phyloP scores from a whole-genome alignment of 2,797 vertebrate species.

The Chelmon rostratus region DNA sequence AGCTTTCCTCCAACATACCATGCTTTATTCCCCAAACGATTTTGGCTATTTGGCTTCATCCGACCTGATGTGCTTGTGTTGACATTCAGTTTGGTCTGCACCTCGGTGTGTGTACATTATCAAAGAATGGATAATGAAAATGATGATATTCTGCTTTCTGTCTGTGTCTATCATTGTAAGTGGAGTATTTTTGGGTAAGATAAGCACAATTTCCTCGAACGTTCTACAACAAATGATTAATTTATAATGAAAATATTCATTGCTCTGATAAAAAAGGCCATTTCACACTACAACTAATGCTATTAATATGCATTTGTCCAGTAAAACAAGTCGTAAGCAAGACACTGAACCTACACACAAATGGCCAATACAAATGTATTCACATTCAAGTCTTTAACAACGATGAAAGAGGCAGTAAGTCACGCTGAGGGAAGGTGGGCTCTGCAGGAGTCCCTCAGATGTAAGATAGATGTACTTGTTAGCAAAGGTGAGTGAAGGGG shows the following conservation, averaged over 20 bases:
- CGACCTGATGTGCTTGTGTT: neutral
- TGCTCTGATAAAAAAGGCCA: neutral
- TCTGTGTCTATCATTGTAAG: neutral
- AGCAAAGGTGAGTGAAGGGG: slow-evolving; percentile 75
- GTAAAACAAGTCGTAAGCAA: neutral
- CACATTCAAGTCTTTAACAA: slow-evolving; percentile 26
- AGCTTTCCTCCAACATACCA: neutral
- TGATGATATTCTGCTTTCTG: neutral
- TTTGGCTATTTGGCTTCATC: slow-evolving; percentile 2
- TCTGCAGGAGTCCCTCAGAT: slow-evolving; percentile 72
- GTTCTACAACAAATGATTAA: neutral
- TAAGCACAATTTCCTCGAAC: neutral
- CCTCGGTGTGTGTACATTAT: neutral
- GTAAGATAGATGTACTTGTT: slow-evolving; percentile 80
- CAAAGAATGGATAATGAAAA: neutral
- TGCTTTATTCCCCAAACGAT: neutral
- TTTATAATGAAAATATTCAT: neutral
- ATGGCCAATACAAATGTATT: neutral
- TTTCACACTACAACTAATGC: neutral
- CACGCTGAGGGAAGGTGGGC: slow-evolving; percentile 59
- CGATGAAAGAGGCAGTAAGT: slow-evolving; percentile 67
- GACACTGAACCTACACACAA: neutral
- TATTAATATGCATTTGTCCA: neutral
- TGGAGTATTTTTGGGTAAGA: neutral
- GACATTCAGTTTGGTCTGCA: neutral